Evolutionary conservation across 2,113 vertebrate species (phyloP).

Genomic region (Phyllostomus discolor): DNA sequence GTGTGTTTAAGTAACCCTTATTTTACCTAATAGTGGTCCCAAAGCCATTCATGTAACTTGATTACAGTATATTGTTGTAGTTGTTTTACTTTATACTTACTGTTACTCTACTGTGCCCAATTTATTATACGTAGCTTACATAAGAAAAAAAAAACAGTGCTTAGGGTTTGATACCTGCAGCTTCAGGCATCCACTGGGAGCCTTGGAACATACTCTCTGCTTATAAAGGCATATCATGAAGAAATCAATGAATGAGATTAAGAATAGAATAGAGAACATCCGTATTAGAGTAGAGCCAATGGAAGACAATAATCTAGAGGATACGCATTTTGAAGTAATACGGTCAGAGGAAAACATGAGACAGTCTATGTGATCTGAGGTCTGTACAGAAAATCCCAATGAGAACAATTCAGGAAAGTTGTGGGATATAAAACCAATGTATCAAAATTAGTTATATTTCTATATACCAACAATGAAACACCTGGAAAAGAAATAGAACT

Average conservation of each 20-base stretch:
- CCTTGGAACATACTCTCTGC: background rate
- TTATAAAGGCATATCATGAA: background rate
- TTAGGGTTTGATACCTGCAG: background rate
- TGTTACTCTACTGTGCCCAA: background rate
- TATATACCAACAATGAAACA: background rate
- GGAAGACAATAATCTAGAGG: background rate
- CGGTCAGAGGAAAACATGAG: background rate
- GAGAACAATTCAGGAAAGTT: background rate
- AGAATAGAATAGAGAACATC: background rate
- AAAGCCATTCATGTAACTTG: background rate
- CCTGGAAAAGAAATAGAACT: background rate
- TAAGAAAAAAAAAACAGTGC: background rate
- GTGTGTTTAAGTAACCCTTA: background rate
- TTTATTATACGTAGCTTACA: background rate
- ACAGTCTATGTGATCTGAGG: background rate
- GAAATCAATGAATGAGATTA: background rate
- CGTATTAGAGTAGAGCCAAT: background rate
- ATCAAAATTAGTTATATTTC: background rate
- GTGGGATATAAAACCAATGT: background rate
- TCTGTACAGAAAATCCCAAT: background rate
- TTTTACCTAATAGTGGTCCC: background rate
- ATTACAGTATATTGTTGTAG: background rate
- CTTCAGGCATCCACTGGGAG: background rate
- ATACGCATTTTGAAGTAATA: background rate
- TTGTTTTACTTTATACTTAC: background rate